Percentiles rank a stretch among this genome's conserved stretches.
Conservation (phyloP, 2,113 vertebrate species). For the Oryzias woworae region DNA sequence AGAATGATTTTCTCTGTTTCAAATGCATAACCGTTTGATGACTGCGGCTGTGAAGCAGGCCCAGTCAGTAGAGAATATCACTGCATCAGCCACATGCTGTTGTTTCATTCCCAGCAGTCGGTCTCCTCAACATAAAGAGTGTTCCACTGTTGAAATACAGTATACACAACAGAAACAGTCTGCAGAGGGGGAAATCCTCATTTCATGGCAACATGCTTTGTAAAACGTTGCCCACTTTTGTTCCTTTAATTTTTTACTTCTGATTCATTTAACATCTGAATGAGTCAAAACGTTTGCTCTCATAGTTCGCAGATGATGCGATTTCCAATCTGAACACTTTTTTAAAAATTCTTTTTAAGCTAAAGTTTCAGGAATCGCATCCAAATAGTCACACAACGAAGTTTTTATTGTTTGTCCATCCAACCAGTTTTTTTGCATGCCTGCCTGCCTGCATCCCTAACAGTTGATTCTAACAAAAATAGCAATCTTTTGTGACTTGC, state of each 20-base stretch:
- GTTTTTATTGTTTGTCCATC: slow-evolving; percentile 14
- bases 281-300: no score
- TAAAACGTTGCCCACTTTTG: not conserved
- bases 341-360: no score
- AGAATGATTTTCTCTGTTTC: slow-evolving; percentile 28
- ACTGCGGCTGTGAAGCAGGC: no score
- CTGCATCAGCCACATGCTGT: slow-evolving; percentile 35
- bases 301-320: no score
- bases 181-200: not conserved
- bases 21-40: slow-evolving; percentile 4
- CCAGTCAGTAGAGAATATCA: slow-evolving; percentile 33
- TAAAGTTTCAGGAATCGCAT: not conserved
- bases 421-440: slow-evolving; percentile 4
- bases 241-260: no score
- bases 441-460: slow-evolving; percentile 6
- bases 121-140: slow-evolving; percentile 16
- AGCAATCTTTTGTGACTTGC: slow-evolving; percentile 17
- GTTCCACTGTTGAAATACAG: not conserved
- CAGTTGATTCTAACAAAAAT: slow-evolving; percentile 23
- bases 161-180: not conserved
- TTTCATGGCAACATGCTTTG: not conserved
- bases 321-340: no score
- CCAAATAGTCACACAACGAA: slow-evolving; percentile 1
- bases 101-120: slow-evolving; percentile 28
- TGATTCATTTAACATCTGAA: no score